A percentile compares a stretch with the other conserved stretches of the same genome.
Conservation (phyloP, 2,113 vertebrate species). For the Crotalus horridus region DNA sequence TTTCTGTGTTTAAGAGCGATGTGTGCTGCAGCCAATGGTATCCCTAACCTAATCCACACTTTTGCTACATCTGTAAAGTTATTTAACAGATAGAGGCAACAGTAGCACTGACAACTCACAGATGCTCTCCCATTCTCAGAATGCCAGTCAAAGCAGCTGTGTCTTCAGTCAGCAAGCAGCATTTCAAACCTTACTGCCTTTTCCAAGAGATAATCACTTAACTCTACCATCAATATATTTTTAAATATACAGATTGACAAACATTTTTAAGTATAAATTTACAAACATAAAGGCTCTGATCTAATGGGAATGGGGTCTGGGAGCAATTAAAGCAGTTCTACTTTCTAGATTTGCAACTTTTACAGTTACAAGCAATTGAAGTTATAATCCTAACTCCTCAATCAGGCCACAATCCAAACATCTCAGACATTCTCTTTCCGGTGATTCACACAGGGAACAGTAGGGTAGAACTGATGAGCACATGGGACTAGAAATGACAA, state of each 20-base stretch:
- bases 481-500: background rate
- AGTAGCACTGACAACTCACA: constrained; percentile 21
- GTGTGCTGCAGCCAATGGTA: fast-evolving
- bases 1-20: background rate
- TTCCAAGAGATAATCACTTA: constrained; percentile 15
- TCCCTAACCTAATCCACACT: constrained; percentile 4
- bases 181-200: constrained; percentile 8
- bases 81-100: constrained; percentile 33
- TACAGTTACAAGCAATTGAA: background rate
- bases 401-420: background rate
- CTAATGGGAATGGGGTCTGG: background rate
- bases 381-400: background rate
- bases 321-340: background rate
- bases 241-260: background rate
- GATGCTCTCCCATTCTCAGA: constrained; percentile 18
- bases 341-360: background rate
- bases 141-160: constrained; percentile 25
- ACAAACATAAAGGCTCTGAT: background rate
- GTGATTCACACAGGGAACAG: background rate
- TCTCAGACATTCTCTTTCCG: background rate
- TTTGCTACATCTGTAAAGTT: background rate
- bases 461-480: background rate
- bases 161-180: constrained; percentile 40
- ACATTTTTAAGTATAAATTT: background rate
- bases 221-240: constrained; percentile 16